These are phyloP conservation scores for Karalla daura DNA, from an alignment of 2,797 vertebrate genomes.

Conservation along the genomic window DNA sequence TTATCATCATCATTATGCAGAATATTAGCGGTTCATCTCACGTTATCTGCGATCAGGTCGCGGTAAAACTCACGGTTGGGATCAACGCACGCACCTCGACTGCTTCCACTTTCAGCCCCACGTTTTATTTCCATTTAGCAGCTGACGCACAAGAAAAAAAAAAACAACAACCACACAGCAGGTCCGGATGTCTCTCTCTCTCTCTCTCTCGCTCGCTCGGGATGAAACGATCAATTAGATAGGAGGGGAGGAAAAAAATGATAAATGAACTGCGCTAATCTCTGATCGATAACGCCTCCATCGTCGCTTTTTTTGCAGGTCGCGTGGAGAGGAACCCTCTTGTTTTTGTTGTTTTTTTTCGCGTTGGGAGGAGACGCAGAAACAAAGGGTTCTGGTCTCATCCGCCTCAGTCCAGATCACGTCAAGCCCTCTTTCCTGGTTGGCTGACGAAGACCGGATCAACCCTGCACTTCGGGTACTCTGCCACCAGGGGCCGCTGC, in stretches of 20 bases:
- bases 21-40: constrained; percentile 14
- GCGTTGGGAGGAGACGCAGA: constrained; percentile 55
- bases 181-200: constrained; percentile 51
- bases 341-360: constrained; percentile 45
- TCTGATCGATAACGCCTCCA: constrained; percentile 26
- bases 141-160: constrained; percentile 34
- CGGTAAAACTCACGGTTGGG: constrained; percentile 5
- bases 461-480: background rate
- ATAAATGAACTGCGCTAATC: constrained; percentile 26
- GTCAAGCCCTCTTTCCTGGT: constrained; percentile 81
- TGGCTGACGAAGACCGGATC: constrained; percentile 81
- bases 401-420: constrained; percentile 82
- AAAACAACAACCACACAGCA: too few relatives aligned
- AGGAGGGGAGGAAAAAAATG: background rate
- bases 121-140: constrained; percentile 79
- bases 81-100: constrained; percentile 73
- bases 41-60: constrained; percentile 12
- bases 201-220: too few relatives aligned
- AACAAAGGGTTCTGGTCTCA: constrained; percentile 83
- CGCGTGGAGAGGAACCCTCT: constrained; percentile 30
- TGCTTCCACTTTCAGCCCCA: constrained; percentile 74
- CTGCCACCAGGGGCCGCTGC: constrained; percentile 47
- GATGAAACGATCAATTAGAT: constrained; percentile 35
- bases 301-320: constrained; percentile 10
- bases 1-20: background rate